Evolutionary conservation across 2,797 vertebrate species (phyloP).

Genomic region (Hippoglossus hippoglossus): DNA sequence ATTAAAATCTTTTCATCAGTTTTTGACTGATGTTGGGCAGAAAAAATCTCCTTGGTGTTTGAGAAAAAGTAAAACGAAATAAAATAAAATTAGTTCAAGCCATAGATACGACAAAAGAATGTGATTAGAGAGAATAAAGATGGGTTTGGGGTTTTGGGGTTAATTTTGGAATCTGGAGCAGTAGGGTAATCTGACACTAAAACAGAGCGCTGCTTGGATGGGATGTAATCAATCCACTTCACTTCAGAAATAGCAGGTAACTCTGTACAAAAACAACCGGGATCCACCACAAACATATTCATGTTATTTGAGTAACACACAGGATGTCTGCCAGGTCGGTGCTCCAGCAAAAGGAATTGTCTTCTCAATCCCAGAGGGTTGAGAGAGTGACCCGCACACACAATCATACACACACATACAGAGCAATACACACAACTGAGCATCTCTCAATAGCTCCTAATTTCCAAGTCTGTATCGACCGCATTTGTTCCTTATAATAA

Average conservation of each 20-base stretch:
- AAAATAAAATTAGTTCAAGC: neutral
- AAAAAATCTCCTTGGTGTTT: neutral
- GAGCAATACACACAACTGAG: neutral
- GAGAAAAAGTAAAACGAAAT: neutral
- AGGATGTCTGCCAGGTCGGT: slow-evolving; percentile 29
- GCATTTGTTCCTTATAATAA: slow-evolving; percentile 50
- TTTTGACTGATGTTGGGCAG: too few species aligned
- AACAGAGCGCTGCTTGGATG: neutral
- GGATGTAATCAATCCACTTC: slow-evolving; percentile 36
- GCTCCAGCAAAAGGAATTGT: neutral
- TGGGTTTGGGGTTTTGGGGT: slow-evolving; percentile 9
- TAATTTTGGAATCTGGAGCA: slow-evolving; percentile 35
- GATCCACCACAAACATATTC: neutral
- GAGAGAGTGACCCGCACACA: slow-evolving; percentile 8
- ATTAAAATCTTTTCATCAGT: too few species aligned
- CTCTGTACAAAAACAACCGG: slow-evolving; percentile 2
- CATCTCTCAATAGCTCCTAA: slow-evolving; percentile 1
- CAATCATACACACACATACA: slow-evolving; percentile 4
- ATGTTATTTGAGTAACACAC: slow-evolving; percentile 27
- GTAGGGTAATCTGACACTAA: slow-evolving; percentile 2
- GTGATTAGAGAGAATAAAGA: neutral
- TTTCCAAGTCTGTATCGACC: slow-evolving; percentile 34
- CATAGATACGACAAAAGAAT: neutral
- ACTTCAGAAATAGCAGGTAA: slow-evolving; percentile 30
- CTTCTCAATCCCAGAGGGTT: slow-evolving; percentile 37